Evolutionary conservation across 2,113 vertebrate species (phyloP).

Genomic region (Fulica atra): DNA sequence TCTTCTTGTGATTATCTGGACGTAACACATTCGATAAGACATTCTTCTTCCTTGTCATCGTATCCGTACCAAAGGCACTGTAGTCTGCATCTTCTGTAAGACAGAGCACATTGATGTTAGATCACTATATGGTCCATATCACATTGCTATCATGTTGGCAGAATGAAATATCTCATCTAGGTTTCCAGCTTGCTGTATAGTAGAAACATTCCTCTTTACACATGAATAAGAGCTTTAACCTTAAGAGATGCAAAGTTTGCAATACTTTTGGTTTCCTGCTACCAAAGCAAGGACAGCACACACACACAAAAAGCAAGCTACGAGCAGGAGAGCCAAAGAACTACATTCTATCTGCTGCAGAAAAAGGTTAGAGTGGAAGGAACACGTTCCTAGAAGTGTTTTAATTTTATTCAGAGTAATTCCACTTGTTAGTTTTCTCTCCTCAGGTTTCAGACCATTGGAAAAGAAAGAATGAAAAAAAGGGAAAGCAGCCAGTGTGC

Average conservation of each 20-base stretch:
- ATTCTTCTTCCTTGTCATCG: conserved; percentile 90
- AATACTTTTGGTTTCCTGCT: neutral
- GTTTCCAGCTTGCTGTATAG: neutral
- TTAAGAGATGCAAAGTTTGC: neutral
- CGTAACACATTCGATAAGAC: conserved; percentile 89
- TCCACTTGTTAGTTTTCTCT: conserved; percentile 47
- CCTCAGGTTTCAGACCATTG: conserved; percentile 61
- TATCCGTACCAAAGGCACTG: conserved; percentile 90
- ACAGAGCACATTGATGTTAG: conserved; percentile 16
- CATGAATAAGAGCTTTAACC: neutral
- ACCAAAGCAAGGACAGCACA: neutral
- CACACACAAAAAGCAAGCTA: neutral
- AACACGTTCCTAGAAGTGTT: conserved; percentile 54
- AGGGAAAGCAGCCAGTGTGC: conserved; percentile 62
- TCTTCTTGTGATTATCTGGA: conserved; percentile 87
- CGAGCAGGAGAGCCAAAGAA: neutral
- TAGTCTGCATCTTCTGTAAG: conserved; percentile 95
- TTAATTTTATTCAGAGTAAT: conserved; percentile 52
- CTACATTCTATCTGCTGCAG: neutral
- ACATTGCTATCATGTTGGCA: neutral
- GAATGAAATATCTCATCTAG: neutral
- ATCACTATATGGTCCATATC: neutral
- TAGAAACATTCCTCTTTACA: neutral
- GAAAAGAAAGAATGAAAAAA: conserved; percentile 64
- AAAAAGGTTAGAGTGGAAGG: neutral